Evolutionary conservation across 2,797 vertebrate genomes (phyloP).

Genomic region (Pterois miles): DNA sequence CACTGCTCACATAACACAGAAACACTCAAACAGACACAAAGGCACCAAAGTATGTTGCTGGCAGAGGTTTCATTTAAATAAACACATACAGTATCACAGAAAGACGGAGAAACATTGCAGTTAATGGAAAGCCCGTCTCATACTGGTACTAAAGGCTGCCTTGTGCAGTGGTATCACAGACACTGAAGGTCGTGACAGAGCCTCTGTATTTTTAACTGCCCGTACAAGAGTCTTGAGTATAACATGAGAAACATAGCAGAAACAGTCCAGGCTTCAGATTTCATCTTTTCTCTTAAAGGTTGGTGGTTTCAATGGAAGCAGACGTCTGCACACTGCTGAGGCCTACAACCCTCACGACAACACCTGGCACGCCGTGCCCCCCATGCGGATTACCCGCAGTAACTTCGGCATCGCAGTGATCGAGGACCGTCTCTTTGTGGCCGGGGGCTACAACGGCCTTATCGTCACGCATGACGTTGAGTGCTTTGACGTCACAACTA

Average conservation of each 20-base stretch:
- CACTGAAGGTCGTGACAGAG: too few relatives aligned
- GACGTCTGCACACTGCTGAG: slow-evolving; percentile 81
- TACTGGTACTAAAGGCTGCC: too few relatives aligned
- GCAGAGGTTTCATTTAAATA: not conserved
- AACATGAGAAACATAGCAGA: not conserved
- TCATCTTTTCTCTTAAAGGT: slow-evolving; percentile 70
- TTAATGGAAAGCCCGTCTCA: rapidly evolving
- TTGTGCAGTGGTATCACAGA: rapidly evolving
- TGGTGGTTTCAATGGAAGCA: slow-evolving; percentile 86
- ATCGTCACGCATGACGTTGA: slow-evolving; percentile 79
- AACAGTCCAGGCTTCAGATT: not conserved
- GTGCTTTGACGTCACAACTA: slow-evolving; percentile 75
- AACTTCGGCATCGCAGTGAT: slow-evolving; percentile 89
- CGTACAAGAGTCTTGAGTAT: not conserved
- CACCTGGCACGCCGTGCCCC: slow-evolving; percentile 73
- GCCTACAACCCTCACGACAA: slow-evolving; percentile 79
- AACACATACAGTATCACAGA: rapidly evolving
- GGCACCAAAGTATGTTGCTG: not conserved
- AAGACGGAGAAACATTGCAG: too few relatives aligned
- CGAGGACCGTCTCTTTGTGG: slow-evolving; percentile 56
- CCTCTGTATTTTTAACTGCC: too few relatives aligned
- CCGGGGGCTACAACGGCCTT: slow-evolving; percentile 67
- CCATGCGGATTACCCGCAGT: slow-evolving; percentile 85
- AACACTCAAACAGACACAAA: not conserved
- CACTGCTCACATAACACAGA: not conserved